phyloP scores from a whole-genome alignment of 2,888 invertebrate species.

The Heterodera filipjevi region DNA sequence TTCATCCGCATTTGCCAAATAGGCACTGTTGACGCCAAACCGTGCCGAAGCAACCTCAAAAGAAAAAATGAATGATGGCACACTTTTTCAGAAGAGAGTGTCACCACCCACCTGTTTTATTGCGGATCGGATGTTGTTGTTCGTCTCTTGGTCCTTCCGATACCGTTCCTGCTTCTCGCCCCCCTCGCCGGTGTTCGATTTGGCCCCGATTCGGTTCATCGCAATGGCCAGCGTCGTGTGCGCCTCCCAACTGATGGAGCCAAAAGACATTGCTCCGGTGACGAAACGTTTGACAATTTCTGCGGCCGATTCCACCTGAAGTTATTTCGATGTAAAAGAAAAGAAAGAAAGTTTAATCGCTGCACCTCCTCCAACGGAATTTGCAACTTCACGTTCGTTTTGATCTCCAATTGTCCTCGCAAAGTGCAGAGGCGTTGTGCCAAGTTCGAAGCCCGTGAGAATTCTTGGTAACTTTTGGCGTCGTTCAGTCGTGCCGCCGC shows the following conservation, averaged over 20 bases:
- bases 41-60: conserved; percentile 86
- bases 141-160: conserved; percentile 74
- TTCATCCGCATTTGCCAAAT: conserved; percentile 95
- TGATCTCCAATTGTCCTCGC: conserved; percentile 88
- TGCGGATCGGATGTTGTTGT: conserved; percentile 84
- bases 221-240: conserved; percentile 92
- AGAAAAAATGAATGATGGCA: neutral
- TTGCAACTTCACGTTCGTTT: conserved; percentile 76
- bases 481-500: conserved; percentile 85
- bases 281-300: conserved; percentile 93
- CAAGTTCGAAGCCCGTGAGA: conserved; percentile 83
- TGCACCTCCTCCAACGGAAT: conserved; percentile 77
- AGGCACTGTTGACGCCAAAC: conserved; percentile 96
- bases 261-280: conserved; percentile 71
- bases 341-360: neutral
- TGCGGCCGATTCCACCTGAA: conserved; percentile 81
- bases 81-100: neutral
- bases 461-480: conserved; percentile 80
- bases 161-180: conserved; percentile 77
- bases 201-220: conserved; percentile 95
- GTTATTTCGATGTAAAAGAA: neutral
- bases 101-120: conserved; percentile 80
- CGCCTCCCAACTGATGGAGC: conserved; percentile 90
- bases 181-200: conserved; percentile 98
- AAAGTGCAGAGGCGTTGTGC: conserved; percentile 75